Base-by-base conservation (phyloP, 2,888 invertebrate genomes). In the Sabatieria punctata region DNA sequence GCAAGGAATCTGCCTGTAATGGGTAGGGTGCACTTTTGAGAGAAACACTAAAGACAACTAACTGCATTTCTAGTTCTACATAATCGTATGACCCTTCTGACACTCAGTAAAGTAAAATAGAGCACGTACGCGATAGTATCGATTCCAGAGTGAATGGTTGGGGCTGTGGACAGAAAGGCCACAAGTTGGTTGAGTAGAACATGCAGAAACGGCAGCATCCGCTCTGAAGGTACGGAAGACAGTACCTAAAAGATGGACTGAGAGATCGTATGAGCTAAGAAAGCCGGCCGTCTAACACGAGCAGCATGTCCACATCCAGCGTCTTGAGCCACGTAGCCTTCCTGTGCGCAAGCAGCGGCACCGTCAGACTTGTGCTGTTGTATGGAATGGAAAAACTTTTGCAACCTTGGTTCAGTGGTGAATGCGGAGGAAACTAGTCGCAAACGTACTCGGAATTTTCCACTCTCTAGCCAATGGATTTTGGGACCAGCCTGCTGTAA, bases 391-490 rank as follows among this genome's bases (percentile, higher is more conserved):
- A 60, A 59, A 51, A 60, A 63, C 4, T 51, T 44, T 19, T 63
- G 59, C 6, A 60, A 49, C 8, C 52, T 51, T 4, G 56, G 51
- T 52, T 70, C 69, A 50, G 68, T 77, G 0, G 89, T 86, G 47
- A 83, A 79, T 11, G 91, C 82, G 0, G 91, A 89, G 0, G 93
- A 93, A 52, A 82, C 78, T 38, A 93, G 73, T 43, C 82, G 79
- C 46, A 89, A 74, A 42, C 77, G 77, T 30, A 89, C 79, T 27
- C 78, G 78, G 65, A 91, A 91, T 8, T 83, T 80, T 56, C 86
- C 88, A 41, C 79, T 77, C 66, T 95, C 93, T 39, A 93, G 83
- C 86, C 89, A 89, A 52, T 79, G 78, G 8, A 93, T 79, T 57
- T 91, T 91, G 1, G 86, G 84, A 1, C 85, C 85, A 40, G 83